Evolutionary conservation across 2,888 invertebrate species (phyloP).

Genomic region (Sicus ferrugineus): DNA sequence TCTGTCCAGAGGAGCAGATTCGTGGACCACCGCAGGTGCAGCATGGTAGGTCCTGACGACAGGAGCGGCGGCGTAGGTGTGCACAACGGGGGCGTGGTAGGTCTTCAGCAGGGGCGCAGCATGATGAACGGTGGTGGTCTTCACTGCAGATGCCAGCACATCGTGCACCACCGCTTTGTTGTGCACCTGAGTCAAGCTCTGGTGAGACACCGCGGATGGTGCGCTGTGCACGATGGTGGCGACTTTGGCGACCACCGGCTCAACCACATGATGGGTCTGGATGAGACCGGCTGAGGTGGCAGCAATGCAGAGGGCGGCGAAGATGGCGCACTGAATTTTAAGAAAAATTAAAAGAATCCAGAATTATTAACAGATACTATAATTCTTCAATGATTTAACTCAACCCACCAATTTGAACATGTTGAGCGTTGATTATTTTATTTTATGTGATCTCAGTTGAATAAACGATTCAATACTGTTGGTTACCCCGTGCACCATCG

Average conservation of each 20-base stretch:
- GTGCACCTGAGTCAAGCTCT: constrained; percentile 33
- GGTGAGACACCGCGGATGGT: constrained; percentile 55
- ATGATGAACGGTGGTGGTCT: constrained; percentile 38
- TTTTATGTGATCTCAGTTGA: neutral
- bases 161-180: constrained; percentile 50
- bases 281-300: constrained; percentile 41
- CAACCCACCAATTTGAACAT: constrained; percentile 40
- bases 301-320: constrained; percentile 49
- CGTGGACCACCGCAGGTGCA: constrained; percentile 33
- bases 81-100: constrained; percentile 33
- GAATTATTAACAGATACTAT: neutral
- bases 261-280: constrained; percentile 37
- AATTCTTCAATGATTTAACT: neutral
- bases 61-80: constrained; percentile 42
- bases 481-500: neutral
- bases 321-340: constrained; percentile 36
- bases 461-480: neutral
- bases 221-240: constrained; percentile 49
- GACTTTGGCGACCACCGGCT: constrained; percentile 46
- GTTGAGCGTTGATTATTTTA: constrained; percentile 9
- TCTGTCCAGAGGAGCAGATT: constrained; percentile 35
- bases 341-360: neutral
- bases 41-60: constrained; percentile 7
- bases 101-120: constrained; percentile 32
- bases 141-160: constrained; percentile 39